Percentiles rank a stretch among this genome's conserved stretches.
These are phyloP conservation scores for Liasis olivaceus DNA, from an alignment of 2,797 vertebrate species.

Conservation along the genomic window DNA sequence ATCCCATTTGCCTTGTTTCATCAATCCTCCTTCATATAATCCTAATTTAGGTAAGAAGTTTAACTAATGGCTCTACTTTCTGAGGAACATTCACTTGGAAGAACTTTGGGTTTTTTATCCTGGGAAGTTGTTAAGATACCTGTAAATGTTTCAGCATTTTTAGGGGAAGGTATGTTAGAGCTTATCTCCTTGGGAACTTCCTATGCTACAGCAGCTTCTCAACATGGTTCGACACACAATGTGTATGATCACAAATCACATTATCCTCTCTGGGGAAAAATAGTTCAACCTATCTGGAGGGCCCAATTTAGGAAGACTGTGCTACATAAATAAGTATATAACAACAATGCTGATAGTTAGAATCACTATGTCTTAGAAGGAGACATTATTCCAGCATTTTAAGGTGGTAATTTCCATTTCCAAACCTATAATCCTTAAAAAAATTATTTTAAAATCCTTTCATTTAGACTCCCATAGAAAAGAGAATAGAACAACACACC, in stretches of 20 bases:
- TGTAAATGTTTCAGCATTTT: background rate
- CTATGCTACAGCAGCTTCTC: background rate
- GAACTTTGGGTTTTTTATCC: background rate
- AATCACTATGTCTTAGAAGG: background rate
- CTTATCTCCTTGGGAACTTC: background rate
- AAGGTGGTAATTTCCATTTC: background rate
- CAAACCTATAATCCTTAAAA: background rate
- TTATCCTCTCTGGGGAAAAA: background rate
- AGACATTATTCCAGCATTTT: background rate
- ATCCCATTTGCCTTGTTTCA: background rate
- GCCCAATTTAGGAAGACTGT: background rate
- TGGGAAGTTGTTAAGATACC: background rate
- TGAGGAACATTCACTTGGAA: background rate
- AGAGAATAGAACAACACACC: slow-evolving; percentile 12
- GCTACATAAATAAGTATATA: background rate
- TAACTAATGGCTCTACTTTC: slow-evolving; percentile 4
- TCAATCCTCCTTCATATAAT: background rate
- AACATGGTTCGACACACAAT: background rate
- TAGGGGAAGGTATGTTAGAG: background rate
- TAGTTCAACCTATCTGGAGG: background rate
- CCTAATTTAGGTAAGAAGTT: slow-evolving; percentile 16
- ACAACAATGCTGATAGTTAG: background rate
- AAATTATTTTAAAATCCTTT: background rate
- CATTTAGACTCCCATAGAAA: background rate
- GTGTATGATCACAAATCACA: background rate